A percentile compares a stretch with the other conserved stretches of the same genome.
phyloP scores from a whole-genome alignment of 2,888 invertebrate genomes.

The Ecdyonurus torrentis region DNA sequence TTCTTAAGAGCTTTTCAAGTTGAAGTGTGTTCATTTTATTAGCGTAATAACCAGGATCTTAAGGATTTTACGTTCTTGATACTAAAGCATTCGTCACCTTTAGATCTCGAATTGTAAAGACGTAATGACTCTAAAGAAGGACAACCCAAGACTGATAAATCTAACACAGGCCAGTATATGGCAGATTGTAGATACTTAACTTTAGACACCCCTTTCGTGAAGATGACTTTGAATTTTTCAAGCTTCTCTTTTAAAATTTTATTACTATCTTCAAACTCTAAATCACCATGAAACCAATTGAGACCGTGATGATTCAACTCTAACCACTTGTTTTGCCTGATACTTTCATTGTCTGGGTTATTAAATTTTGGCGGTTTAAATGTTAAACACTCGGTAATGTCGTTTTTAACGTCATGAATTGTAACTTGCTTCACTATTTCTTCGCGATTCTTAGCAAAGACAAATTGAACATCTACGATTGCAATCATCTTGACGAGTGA shows the following conservation, averaged over 20 bases:
- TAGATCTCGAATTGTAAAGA: not conserved
- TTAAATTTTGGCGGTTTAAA: not conserved
- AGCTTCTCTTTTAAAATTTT: not conserved
- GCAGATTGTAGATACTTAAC: not conserved
- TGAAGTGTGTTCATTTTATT: not conserved
- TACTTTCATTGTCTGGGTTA: not conserved
- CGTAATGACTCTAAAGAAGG: not conserved
- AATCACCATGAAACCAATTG: not conserved
- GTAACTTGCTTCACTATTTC: not conserved
- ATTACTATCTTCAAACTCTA: not conserved
- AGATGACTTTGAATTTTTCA: not conserved
- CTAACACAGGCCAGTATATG: not conserved
- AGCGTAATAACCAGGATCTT: not conserved
- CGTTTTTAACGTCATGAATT: not conserved
- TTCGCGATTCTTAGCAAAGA: not conserved
- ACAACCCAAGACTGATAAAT: not conserved
- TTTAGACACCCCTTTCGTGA: not conserved
- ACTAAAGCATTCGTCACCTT: not conserved
- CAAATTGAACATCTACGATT: not conserved
- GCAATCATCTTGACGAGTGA: not conserved
- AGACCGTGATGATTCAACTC: not conserved
- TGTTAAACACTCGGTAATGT: not conserved
- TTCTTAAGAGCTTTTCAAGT: not conserved
- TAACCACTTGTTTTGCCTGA: not conserved
- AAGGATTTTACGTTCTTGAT: not conserved